A percentile compares a stretch with the other conserved stretches of the same genome.
Evolutionary conservation across 2,888 invertebrate genomes (phyloP).

Genomic region (Blastobasis lacticolella): DNA sequence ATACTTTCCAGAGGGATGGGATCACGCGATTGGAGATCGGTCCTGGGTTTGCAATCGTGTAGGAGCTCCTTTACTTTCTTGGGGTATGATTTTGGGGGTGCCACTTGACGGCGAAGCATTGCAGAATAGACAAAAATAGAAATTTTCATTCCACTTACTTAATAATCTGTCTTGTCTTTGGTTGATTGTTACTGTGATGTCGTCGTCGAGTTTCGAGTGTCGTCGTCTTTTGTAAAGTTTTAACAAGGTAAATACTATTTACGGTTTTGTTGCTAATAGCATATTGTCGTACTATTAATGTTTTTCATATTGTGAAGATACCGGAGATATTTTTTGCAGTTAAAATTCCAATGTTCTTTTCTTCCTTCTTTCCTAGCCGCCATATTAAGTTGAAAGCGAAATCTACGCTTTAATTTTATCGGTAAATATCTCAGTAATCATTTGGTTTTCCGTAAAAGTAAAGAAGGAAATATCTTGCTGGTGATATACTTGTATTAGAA

Average conservation of each 20-base stretch:
- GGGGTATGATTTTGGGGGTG: no score
- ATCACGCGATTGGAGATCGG: no score
- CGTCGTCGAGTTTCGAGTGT: slow-evolving; percentile 68
- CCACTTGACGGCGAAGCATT: no score
- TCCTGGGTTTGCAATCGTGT: no score
- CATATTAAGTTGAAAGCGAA: slow-evolving; percentile 56
- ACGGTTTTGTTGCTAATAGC: neutral
- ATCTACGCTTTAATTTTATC: slow-evolving; percentile 45
- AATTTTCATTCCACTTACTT: no score
- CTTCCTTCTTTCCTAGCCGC: slow-evolving; percentile 30
- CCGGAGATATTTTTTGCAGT: neutral
- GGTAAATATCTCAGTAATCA: slow-evolving; percentile 42
- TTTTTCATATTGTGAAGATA: slow-evolving; percentile 2
- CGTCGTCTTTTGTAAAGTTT: slow-evolving; percentile 70
- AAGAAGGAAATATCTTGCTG: no score
- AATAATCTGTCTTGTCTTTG: slow-evolving; percentile 18
- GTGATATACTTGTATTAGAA: no score
- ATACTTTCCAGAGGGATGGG: no score
- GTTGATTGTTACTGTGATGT: slow-evolving; percentile 51
- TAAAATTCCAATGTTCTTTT: neutral
- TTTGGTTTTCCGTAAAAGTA: slow-evolving; percentile 11
- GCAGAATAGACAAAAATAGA: no score
- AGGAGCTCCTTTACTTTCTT: no score
- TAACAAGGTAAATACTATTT: slow-evolving; percentile 55
- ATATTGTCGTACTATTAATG: neutral